A percentile compares a stretch with the other conserved stretches of the same genome.
Evolutionary conservation across 2,888 invertebrate genomes (phyloP).

Genomic region (Ceraclea dissimilis): DNA sequence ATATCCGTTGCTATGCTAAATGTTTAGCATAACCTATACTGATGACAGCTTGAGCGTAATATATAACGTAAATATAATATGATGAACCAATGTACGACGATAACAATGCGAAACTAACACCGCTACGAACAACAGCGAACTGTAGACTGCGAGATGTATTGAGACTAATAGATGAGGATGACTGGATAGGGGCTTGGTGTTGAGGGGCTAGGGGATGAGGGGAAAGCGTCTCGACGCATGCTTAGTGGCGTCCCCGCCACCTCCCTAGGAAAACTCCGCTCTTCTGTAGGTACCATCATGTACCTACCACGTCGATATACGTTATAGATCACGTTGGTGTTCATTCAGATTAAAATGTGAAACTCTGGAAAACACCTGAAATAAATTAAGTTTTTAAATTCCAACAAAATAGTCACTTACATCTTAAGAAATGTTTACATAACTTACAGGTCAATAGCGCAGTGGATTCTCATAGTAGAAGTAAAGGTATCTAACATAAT

Average conservation of each 20-base stretch:
- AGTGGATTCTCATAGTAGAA: no score
- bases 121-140: neutral
- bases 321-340: no score
- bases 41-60: neutral
- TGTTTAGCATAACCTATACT: neutral
- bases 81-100: neutral
- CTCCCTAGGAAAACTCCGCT: constrained; percentile 32
- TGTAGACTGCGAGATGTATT: neutral
- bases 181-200: neutral
- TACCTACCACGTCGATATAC: no score
- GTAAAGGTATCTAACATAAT: no score
- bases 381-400: no score
- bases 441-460: no score
- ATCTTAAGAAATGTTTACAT: no score
- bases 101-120: neutral
- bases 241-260: constrained; percentile 30
- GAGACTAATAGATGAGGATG: neutral
- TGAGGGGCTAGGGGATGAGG: constrained; percentile 22
- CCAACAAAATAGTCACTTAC: no score
- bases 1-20: neutral
- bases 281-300: constrained; percentile 1
- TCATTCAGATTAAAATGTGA: no score
- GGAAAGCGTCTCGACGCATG: constrained; percentile 33
- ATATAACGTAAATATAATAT: neutral
- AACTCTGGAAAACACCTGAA: no score